Percentiles rank a stretch among this genome's conserved stretches.
phyloP scores from a whole-genome alignment of 92 coral and sea anemone genomes.

The Micromussa lordhowensis region DNA sequence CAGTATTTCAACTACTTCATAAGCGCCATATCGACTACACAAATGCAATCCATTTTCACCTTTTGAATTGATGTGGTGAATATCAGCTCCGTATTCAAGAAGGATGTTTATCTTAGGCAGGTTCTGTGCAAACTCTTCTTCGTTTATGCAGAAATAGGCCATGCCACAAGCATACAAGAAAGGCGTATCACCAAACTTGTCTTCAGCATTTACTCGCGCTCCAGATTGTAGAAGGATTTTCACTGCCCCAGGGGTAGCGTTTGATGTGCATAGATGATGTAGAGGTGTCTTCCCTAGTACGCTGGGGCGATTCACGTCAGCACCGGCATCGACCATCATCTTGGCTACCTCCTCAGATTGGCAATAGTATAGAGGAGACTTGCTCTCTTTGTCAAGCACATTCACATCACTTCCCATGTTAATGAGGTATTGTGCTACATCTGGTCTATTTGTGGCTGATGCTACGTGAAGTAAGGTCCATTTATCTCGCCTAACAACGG shows the following conservation, averaged over 20 bases:
- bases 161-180: slow-evolving; percentile 58
- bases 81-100: slow-evolving; percentile 39
- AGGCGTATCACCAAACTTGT: slow-evolving; percentile 56
- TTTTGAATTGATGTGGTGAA: slow-evolving; percentile 43
- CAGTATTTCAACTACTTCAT: slow-evolving; percentile 56
- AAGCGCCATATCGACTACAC: slow-evolving; percentile 26
- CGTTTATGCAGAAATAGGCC: slow-evolving; percentile 54
- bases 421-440: slow-evolving; percentile 46
- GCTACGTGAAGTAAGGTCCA: slow-evolving; percentile 56
- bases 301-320: slow-evolving; percentile 51
- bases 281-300: slow-evolving; percentile 54
- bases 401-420: slow-evolving; percentile 40
- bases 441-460: slow-evolving; percentile 42
- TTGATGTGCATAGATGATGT: slow-evolving; percentile 46
- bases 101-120: slow-evolving; percentile 48
- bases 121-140: slow-evolving; percentile 34
- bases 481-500: slow-evolving; percentile 15
- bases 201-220: slow-evolving; percentile 49
- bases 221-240: slow-evolving; percentile 49
- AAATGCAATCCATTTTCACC: slow-evolving; percentile 50
- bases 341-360: slow-evolving; percentile 36
- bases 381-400: slow-evolving; percentile 47
- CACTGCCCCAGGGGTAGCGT: slow-evolving; percentile 42
- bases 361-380: slow-evolving; percentile 61
- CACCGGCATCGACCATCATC: slow-evolving; percentile 51